Percentiles rank a stretch among this genome's conserved stretches.
phyloP scores from a whole-genome alignment of 2,888 invertebrate genomes.

The Athalia cordata region DNA sequence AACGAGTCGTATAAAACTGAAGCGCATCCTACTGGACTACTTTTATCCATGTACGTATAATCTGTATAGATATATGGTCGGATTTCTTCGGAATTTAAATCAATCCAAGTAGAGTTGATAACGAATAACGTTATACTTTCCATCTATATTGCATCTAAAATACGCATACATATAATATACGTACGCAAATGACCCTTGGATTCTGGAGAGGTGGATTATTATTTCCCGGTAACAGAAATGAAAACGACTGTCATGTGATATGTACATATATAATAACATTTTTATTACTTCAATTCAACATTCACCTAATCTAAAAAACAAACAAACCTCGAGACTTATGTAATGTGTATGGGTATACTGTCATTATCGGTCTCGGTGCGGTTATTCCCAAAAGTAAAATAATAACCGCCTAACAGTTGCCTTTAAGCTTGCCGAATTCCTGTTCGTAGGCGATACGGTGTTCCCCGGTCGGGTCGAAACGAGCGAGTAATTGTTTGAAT shows the following conservation, averaged over 20 bases:
- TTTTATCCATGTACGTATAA: not conserved
- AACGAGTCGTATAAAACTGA: constrained; percentile 11
- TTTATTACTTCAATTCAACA: not conserved
- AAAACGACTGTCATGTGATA: not conserved
- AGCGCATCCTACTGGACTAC: not conserved
- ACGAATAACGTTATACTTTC: not conserved
- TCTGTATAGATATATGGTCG: not conserved
- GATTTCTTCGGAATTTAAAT: constrained; percentile 4
- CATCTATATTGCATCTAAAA: too few relatives aligned
- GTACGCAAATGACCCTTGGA: too few relatives aligned
- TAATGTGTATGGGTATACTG: not conserved
- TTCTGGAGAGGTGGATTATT: not conserved
- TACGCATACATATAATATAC: too few relatives aligned
- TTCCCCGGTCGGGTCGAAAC: constrained; percentile 52
- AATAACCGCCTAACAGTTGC: not conserved
- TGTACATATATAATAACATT: not conserved
- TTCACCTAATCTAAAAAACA: not conserved
- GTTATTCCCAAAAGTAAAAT: not conserved
- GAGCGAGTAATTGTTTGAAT: constrained; percentile 47
- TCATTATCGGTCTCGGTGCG: not conserved
- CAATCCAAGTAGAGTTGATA: not conserved
- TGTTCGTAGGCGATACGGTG: constrained; percentile 49
- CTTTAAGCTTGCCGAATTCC: constrained; percentile 53
- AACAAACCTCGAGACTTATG: constrained; percentile 25
- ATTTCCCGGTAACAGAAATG: not conserved